Evolutionary conservation across 2,888 invertebrate genomes (phyloP).

Genomic region (Ophraella communa): DNA sequence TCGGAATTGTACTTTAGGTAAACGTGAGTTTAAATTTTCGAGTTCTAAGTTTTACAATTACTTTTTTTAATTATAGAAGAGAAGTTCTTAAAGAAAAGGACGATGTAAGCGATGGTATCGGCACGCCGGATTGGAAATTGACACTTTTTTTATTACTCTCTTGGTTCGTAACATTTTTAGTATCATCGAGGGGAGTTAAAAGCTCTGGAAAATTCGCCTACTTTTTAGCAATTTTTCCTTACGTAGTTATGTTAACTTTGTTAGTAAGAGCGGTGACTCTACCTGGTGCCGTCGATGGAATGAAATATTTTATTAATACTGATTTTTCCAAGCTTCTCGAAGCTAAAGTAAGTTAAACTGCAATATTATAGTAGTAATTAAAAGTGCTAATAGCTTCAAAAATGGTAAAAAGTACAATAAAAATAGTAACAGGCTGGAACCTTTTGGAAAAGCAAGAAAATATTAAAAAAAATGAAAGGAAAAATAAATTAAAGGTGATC

Average conservation of each 20-base stretch:
- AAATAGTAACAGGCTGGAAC: too few relatives aligned
- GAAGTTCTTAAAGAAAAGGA: slow-evolving; percentile 63
- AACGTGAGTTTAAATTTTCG: slow-evolving; percentile 40
- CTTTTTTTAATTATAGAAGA: slow-evolving; percentile 54
- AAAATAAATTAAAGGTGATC: too few relatives aligned
- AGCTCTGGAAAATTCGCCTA: slow-evolving; percentile 85
- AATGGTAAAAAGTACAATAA: too few relatives aligned
- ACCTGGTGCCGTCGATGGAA: slow-evolving; percentile 76
- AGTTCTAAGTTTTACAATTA: not conserved
- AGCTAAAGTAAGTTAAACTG: slow-evolving; percentile 63
- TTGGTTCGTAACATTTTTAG: slow-evolving; percentile 73
- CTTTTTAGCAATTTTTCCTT: slow-evolving; percentile 88
- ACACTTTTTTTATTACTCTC: slow-evolving; percentile 70
- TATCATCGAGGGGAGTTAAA: slow-evolving; percentile 75
- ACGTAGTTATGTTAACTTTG: slow-evolving; percentile 76
- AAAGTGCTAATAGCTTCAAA: too few relatives aligned
- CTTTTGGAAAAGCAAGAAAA: too few relatives aligned
- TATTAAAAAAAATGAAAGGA: too few relatives aligned
- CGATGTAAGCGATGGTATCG: slow-evolving; percentile 61
- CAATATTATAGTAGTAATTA: too few relatives aligned
- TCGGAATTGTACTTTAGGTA: slow-evolving; percentile 66
- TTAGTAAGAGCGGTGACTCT: slow-evolving; percentile 72
- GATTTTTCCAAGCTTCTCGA: slow-evolving; percentile 77
- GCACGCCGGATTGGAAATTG: slow-evolving; percentile 72
- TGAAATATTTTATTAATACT: slow-evolving; percentile 79